Percentiles rank a stretch among this genome's conserved stretches.
Conservation (phyloP, 2,888 invertebrate genomes). For the Ophion obscuratus region DNA sequence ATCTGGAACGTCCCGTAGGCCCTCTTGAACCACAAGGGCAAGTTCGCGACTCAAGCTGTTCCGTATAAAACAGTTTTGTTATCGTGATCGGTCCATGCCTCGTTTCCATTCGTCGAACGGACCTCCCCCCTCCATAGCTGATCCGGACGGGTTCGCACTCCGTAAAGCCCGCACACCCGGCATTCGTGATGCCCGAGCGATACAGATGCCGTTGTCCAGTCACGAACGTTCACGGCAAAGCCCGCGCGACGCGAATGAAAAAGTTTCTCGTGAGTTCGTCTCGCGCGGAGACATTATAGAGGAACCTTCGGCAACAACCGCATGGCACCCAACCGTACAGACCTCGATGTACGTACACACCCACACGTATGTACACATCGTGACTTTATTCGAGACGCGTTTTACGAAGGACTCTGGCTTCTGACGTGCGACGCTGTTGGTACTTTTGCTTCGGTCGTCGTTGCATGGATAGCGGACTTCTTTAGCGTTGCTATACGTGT, state of each 20-base stretch:
- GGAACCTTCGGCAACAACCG: slow-evolving; percentile 37
- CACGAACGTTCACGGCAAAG: slow-evolving; percentile 65
- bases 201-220: slow-evolving; percentile 64
- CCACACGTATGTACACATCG: neutral
- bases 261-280: slow-evolving; percentile 59
- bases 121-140: neutral
- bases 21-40: neutral
- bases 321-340: slow-evolving; percentile 26
- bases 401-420: slow-evolving; percentile 52
- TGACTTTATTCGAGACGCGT: slow-evolving; percentile 60
- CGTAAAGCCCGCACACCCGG: slow-evolving; percentile 2
- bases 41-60: neutral
- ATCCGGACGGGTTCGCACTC: slow-evolving; percentile 39
- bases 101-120: slow-evolving; percentile 20
- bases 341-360: neutral
- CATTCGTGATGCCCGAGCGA: slow-evolving; percentile 17
- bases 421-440: slow-evolving; percentile 13
- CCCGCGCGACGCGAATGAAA: slow-evolving; percentile 68
- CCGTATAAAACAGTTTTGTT: slow-evolving; percentile 15
- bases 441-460: slow-evolving; percentile 41
- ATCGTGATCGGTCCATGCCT: slow-evolving; percentile 37
- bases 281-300: slow-evolving; percentile 1
- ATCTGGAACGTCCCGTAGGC: neutral
- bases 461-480: slow-evolving; percentile 33
- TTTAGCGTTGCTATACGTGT: slow-evolving; percentile 45